phyloP scores from a whole-genome alignment of 2,888 invertebrate genomes.

The Onchidella celtica region DNA sequence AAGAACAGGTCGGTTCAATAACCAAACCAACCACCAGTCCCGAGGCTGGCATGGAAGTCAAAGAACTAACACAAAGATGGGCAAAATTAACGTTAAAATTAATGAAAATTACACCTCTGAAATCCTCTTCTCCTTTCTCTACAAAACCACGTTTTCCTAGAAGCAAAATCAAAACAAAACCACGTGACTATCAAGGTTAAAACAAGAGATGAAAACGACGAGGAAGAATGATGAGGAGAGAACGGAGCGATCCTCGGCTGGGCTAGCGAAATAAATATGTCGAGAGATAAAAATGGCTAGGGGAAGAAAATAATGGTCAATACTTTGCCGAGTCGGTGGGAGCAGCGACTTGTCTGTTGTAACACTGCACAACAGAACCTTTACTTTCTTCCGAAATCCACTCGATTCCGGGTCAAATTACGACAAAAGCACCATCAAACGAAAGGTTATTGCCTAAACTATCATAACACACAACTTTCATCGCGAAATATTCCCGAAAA shows the following conservation, averaged over 20 bases:
- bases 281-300: slow-evolving; percentile 55
- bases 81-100: neutral
- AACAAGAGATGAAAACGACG: slow-evolving; percentile 2
- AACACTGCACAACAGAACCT: slow-evolving; percentile 41
- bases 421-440: slow-evolving; percentile 43
- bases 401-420: slow-evolving; percentile 49
- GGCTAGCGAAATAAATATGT: slow-evolving; percentile 47
- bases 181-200: slow-evolving; percentile 29
- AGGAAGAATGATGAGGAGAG: slow-evolving; percentile 7
- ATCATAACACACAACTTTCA: slow-evolving; percentile 34
- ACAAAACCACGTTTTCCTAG: slow-evolving; percentile 2
- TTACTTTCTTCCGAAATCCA: slow-evolving; percentile 45
- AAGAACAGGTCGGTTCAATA: neutral
- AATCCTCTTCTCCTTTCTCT: neutral
- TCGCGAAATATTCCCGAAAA: neutral
- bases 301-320: slow-evolving; percentile 55
- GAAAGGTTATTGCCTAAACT: slow-evolving; percentile 13
- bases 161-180: slow-evolving; percentile 42
- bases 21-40: neutral
- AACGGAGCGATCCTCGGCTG: neutral
- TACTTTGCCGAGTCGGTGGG: slow-evolving; percentile 41
- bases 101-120: neutral
- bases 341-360: neutral
- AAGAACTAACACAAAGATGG: neutral
- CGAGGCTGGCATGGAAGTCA: neutral